Evolutionary conservation across 2,888 invertebrate species (phyloP).

Genomic region (Anaspis maculata): DNA sequence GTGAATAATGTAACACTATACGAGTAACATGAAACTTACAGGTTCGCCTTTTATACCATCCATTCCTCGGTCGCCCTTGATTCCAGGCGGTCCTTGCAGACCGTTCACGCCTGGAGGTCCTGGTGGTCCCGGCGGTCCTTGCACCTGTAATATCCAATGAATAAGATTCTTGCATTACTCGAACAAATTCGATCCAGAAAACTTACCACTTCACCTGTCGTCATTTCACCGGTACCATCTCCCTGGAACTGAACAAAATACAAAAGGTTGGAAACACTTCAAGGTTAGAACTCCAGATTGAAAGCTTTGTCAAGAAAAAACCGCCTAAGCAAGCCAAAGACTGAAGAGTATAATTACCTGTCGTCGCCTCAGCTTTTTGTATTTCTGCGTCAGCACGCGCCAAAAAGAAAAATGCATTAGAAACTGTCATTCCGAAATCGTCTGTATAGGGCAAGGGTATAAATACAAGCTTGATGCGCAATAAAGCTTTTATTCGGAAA

Average conservation of each 20-base stretch:
- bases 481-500: too few relatives aligned
- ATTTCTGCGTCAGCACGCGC: too few relatives aligned
- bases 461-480: too few relatives aligned
- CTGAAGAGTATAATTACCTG: constrained; percentile 54
- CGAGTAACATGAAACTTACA: constrained; percentile 45
- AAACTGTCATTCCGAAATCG: too few relatives aligned
- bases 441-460: too few relatives aligned
- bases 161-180: constrained; percentile 16
- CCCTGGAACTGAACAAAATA: constrained; percentile 56
- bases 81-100: constrained; percentile 75
- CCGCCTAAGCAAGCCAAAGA: too few relatives aligned
- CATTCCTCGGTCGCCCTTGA: constrained; percentile 77
- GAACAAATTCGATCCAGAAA: constrained; percentile 1
- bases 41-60: constrained; percentile 76
- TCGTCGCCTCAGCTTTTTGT: constrained; percentile 73
- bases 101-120: constrained; percentile 65
- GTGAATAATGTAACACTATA: too few relatives aligned
- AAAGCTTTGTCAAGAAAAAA: constrained; percentile 3
- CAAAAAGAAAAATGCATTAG: constrained; percentile 16
- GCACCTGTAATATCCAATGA: constrained; percentile 38
- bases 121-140: constrained; percentile 68
- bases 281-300: too few relatives aligned
- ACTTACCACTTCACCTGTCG: constrained; percentile 66
- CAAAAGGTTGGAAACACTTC: constrained; percentile 33
- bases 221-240: constrained; percentile 71